Base-by-base conservation (phyloP, 2,113 vertebrate genomes). In the Dascyllus trimaculatus region DNA sequence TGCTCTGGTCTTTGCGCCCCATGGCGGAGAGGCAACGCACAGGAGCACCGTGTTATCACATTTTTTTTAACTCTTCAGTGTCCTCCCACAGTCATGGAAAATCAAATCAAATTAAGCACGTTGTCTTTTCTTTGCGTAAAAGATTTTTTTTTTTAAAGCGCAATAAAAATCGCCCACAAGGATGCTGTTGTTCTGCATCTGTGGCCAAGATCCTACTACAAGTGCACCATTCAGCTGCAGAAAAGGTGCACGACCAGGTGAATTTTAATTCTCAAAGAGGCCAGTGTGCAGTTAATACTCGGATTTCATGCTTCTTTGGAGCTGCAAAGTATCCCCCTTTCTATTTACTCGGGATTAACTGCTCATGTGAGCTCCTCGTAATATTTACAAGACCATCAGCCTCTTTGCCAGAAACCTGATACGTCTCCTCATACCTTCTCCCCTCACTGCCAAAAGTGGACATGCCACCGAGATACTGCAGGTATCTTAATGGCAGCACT, bases 1-100 rank as follows among this genome's bases (percentile, higher is more conserved):
- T n/a, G 62, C 56, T 62, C 72, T 18, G 51, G 14, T 78, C 62
- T 69, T 32, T 71, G 86, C 86, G 72, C 86, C 86, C 73, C 84
- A 61, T 52, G 84, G 87, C 70, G 84, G 86, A 79, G 59, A 48
- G 17, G 29, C 35, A 18, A 52, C 18, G 67, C 24, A 56, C 0
- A 32, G 66, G 58, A 57, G 57, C 62, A 43, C 32, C 5, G 46
- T 48, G 13, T 22, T 29, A 72, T 52, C 45, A 54, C 19, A 79
- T 52, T 72, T 35, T 32, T 29, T 35, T 84, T 59, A 75, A 64
- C 69, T 71, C 45, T 10, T 73, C 76, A 15, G 25, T 35, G 24
- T 29, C 29, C 53, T 35, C 67, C 24, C 24, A 67, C 51, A 11
- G 24, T 26, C 18, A 15, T 0, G 3, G 43, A 70, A 58, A 53